A percentile compares a stretch with the other conserved stretches of the same genome.
phyloP scores from a whole-genome alignment of 2,888 invertebrate genomes.

The Cephus rjabovi region DNA sequence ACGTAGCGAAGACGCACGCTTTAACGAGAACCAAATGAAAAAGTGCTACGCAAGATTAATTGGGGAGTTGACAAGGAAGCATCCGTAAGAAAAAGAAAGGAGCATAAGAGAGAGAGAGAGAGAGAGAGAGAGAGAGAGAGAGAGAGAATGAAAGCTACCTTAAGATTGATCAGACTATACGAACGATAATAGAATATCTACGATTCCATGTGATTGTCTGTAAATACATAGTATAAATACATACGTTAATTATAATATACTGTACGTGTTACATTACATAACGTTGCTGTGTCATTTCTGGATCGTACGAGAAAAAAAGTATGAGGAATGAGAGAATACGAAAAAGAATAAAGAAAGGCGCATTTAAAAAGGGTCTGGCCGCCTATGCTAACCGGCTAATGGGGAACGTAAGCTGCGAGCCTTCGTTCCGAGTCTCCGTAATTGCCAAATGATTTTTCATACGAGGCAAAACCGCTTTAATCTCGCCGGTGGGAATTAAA shows the following conservation, averaged over 20 bases:
- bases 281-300: constrained; percentile 62
- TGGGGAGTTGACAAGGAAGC: neutral
- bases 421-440: neutral
- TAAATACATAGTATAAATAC: constrained; percentile 64
- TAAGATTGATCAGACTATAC: constrained; percentile 47
- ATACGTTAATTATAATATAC: constrained; percentile 64
- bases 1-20: constrained; percentile 33
- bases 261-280: constrained; percentile 64
- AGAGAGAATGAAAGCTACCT: neutral
- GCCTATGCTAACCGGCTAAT: constrained; percentile 61
- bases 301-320: constrained; percentile 26
- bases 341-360: constrained; percentile 4
- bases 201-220: constrained; percentile 66
- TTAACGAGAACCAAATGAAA: constrained; percentile 5
- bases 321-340: neutral
- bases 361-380: constrained; percentile 56
- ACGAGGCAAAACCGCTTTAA: neutral
- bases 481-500: neutral
- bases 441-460: neutral
- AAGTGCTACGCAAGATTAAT: neutral
- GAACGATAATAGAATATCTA: constrained; percentile 62
- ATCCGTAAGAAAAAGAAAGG: constrained; percentile 17
- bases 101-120: no score
- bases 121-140: no score
- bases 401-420: constrained; percentile 4